Evolutionary conservation across 2,888 invertebrate species (phyloP).

Genomic region (Drosophila prolongata): DNA sequence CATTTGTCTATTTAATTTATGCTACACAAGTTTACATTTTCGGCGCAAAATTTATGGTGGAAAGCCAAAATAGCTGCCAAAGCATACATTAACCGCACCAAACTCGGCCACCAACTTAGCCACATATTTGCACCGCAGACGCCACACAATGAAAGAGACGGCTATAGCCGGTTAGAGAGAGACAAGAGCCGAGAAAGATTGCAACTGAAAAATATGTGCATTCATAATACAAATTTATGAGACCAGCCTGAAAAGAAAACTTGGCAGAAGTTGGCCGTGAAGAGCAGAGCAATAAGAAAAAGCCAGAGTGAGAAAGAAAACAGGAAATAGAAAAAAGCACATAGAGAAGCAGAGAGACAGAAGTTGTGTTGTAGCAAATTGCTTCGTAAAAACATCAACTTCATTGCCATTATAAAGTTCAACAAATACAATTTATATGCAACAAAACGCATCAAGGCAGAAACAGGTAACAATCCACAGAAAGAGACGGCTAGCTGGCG

Average conservation of each 20-base stretch:
- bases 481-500: not conserved
- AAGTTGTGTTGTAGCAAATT: slow-evolving; percentile 39
- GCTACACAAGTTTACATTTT: slow-evolving; percentile 26
- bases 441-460: slow-evolving; percentile 65
- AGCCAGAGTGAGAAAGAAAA: slow-evolving; percentile 3
- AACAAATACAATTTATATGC: slow-evolving; percentile 74
- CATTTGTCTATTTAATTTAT: slow-evolving; percentile 2
- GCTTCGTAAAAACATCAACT: slow-evolving; percentile 66
- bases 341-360: not conserved
- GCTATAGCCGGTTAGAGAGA: slow-evolving; percentile 6
- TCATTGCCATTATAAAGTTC: slow-evolving; percentile 75
- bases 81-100: slow-evolving; percentile 40
- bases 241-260: slow-evolving; percentile 51
- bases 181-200: slow-evolving; percentile 9
- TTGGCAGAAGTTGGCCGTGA: slow-evolving; percentile 48
- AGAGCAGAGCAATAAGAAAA: slow-evolving; percentile 1
- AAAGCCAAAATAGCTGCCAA: slow-evolving; percentile 47
- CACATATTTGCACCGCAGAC: slow-evolving; percentile 29
- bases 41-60: slow-evolving; percentile 25
- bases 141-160: slow-evolving; percentile 13
- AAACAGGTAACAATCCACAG: slow-evolving; percentile 40
- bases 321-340: slow-evolving; percentile 1
- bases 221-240: slow-evolving; percentile 75
- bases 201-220: slow-evolving; percentile 43
- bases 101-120: slow-evolving; percentile 37